phyloP scores from a whole-genome alignment of 1,140 invertebrate genomes.

The Papilio polytes region DNA sequence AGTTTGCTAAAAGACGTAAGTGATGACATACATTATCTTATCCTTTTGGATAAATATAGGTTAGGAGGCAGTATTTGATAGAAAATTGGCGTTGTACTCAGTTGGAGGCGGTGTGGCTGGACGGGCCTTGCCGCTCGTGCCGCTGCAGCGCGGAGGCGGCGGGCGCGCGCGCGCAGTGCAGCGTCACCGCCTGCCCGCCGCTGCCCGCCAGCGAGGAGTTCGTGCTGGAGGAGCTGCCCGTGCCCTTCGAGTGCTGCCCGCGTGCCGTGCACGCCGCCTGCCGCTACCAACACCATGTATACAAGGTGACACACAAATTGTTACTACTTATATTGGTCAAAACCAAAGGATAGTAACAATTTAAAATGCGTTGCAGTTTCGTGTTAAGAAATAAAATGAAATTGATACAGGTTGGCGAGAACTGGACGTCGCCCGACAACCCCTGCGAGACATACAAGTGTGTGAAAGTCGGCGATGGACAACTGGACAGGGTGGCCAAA shows the following conservation, averaged over 20 bases:
- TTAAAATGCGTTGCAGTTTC: too few relatives aligned
- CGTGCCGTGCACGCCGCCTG: conserved; percentile 85
- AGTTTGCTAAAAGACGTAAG: conserved; percentile 82
- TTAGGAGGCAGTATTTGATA: background rate
- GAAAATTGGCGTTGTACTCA: conserved; percentile 42
- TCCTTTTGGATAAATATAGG: too few relatives aligned
- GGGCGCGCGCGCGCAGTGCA: conserved; percentile 62
- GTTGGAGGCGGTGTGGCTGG: conserved; percentile 86
- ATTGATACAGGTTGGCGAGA: conserved; percentile 79
- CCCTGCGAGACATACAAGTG: conserved; percentile 84
- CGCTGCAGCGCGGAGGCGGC: conserved; percentile 77
- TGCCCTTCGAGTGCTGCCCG: conserved; percentile 87
- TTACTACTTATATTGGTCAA: too few relatives aligned
- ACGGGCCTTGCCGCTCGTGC: conserved; percentile 88
- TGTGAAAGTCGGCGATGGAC: conserved; percentile 65
- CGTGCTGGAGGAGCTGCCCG: conserved; percentile 80
- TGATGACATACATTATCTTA: background rate
- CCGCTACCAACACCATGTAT: conserved; percentile 82
- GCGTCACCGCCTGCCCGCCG: conserved; percentile 74
- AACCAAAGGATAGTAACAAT: too few relatives aligned
- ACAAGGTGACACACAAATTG: conserved; percentile 71
- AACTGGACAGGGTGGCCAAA: conserved; percentile 77
- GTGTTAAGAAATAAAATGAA: background rate
- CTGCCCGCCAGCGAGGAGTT: conserved; percentile 81
- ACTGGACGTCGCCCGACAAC: conserved; percentile 84